Base-by-base conservation (phyloP, 2,888 invertebrate genomes). In the Dicycla oo region DNA sequence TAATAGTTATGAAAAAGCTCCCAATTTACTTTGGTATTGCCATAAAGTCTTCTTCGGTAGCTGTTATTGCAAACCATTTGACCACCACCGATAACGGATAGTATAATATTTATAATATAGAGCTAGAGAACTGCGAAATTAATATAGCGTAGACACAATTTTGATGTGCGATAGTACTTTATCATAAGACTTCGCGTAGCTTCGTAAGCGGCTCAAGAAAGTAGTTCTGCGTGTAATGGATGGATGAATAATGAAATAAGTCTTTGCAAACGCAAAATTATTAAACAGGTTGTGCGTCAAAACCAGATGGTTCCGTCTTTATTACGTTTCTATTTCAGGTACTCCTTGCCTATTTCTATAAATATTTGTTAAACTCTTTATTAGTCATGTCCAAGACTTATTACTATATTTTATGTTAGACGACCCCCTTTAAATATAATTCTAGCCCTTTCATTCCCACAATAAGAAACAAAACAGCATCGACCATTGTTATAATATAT, bases 211-310 rank as follows among this genome's bases (percentile, higher is more conserved):
- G 30, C 34, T 23, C 18, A 34, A 58, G 43, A 58, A 57, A 51
- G 34, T 58, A 73, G 34, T 43, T 60, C 18, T 26, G 45, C 60
- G 34, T 15, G 18, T 53, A 71, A 71, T 73, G 43, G 5, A 53
- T n/a, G n/a, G 34, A 58, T 73, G 38, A 71, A 73, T 71, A 73
- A 73, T 60, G 43, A 26, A 73, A 73, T 26, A 60, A 45, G 71
- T 38, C 34, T 58, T 57, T 45, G 4, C 23, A 7, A 18, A 18
- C 11, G 11, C 38, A 13, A 45, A 38, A 60, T 73, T 71, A 58
- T 53, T 53, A 34, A 51, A n/a, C 40, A 57, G 30, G 13, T 18
- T 23, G 3, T 43, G 34, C 20, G 38, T 45, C 49, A 49, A 10
- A 40, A 6, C 38, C 23, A 47, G 2, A 30, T 38, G 8, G 3